Base-by-base conservation (phyloP, 2,888 invertebrate species). In the Philereme transversata region DNA sequence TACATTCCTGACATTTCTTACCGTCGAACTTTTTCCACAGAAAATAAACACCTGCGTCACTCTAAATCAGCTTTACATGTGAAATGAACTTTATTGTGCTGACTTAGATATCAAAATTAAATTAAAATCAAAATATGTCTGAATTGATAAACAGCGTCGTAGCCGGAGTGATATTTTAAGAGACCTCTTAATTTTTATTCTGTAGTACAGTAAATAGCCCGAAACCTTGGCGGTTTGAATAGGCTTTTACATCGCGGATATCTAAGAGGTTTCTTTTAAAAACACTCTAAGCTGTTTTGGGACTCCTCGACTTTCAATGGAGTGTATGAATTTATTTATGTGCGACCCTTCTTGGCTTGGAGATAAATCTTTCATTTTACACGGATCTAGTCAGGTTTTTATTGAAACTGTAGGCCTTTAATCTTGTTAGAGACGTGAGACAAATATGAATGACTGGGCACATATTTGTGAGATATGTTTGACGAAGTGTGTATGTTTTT, bases 331-430 rank as follows among this genome's bases (percentile, higher is more conserved):
- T 87, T 81, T 86, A 87, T 88, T 84, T 85, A 86, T 81, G 72
- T 77, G 71, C 67, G 72, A 64, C 69, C 67, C 65, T 67, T 58
- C 64, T 60, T 60, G 60, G 58, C 43, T 53, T 68, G 68, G 66
- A 79, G 78, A 87, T 87, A 88, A 87, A 88, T 85, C 83, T 84
- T 87, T 85, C 78, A 82, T 86, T 85, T 87, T 81, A 83, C 83
- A 83, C 82, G 76, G 74, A 75, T 79, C 77, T 81, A 77, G 81
- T 87, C 83, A 86, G 82, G 74, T 82, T 83, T 85, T 84, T 83
- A 86, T 86, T 83, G 83, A 81, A 84, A 79, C 76, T 74, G 70
- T 68, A 67, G 68, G 58, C 69, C 73, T 73, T 77, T 79, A 79
- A 82, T 82, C 75, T 77, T 77, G 68, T 82, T 79, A 72, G 72